Conservation (phyloP, 2,113 vertebrate species). For the Fulica atra region DNA sequence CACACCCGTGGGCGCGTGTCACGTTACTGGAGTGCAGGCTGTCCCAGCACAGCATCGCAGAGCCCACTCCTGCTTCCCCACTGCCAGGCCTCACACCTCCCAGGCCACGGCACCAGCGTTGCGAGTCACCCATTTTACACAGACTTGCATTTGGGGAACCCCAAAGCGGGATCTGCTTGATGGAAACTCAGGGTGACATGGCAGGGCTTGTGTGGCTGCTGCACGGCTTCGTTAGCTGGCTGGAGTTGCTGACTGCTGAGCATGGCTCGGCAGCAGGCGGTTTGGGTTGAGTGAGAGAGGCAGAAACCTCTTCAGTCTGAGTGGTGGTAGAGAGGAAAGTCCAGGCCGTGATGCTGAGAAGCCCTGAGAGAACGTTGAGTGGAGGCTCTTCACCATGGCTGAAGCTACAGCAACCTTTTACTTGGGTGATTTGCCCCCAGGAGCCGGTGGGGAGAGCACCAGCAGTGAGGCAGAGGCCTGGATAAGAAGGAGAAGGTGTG, state of each 20-base stretch:
- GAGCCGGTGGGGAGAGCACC: background rate
- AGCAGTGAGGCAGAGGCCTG: background rate
- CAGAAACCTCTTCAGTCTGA: background rate
- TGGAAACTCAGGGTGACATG: fast-evolving
- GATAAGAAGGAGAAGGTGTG: background rate
- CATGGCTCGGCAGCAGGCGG: background rate
- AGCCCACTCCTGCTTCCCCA: background rate
- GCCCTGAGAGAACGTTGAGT: background rate
- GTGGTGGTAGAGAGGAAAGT: background rate
- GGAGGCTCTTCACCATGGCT: background rate
- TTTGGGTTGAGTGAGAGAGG: background rate
- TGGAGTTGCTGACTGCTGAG: background rate
- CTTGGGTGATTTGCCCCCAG: background rate
- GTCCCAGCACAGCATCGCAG: background rate
- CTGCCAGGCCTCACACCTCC: background rate
- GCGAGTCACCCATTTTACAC: fast-evolving
- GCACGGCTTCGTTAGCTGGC: background rate
- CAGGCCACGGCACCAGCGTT: fast-evolving
- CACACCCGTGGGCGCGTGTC: background rate
- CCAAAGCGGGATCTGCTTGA: background rate
- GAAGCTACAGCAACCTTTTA: background rate
- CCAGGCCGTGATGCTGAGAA: background rate
- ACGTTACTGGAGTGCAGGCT: background rate
- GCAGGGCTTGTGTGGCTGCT: background rate
- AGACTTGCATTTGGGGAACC: background rate